Conservation (phyloP, 1,140 invertebrate genomes). For the Acromyrmex heyeri region DNA sequence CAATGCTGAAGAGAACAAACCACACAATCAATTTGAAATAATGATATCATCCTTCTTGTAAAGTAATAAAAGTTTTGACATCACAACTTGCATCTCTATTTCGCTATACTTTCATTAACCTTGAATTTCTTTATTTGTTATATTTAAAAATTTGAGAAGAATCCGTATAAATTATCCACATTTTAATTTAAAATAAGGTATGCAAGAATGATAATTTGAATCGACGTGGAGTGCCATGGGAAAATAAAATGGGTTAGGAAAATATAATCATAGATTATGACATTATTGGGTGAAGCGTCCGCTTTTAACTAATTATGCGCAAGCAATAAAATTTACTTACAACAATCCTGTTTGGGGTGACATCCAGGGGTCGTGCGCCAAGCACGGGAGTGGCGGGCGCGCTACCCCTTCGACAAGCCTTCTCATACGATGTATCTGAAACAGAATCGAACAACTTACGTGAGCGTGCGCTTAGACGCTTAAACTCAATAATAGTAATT, state of each 20-base stretch:
- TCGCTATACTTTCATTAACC: no score
- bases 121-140: no score
- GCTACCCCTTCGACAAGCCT: slow-evolving; percentile 94
- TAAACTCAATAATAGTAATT: slow-evolving; percentile 56
- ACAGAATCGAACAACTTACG: slow-evolving; percentile 79
- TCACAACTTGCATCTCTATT: no score
- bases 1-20: no score
- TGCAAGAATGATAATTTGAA: not conserved
- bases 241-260: no score
- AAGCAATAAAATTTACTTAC: slow-evolving; percentile 85
- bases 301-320: slow-evolving; percentile 8
- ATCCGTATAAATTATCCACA: no score
- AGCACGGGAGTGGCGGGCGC: slow-evolving; percentile 94
- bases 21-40: no score
- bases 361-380: slow-evolving; percentile 89
- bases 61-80: no score
- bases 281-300: not conserved
- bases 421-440: slow-evolving; percentile 96
- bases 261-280: not conserved
- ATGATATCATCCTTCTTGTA: no score
- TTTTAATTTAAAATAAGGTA: no score
- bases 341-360: slow-evolving; percentile 90
- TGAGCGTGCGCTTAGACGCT: slow-evolving; percentile 34
- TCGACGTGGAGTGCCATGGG: not conserved
- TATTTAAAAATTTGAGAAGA: no score